Base-by-base conservation (phyloP, 2,113 vertebrate species). In the Echinops telfairi region DNA sequence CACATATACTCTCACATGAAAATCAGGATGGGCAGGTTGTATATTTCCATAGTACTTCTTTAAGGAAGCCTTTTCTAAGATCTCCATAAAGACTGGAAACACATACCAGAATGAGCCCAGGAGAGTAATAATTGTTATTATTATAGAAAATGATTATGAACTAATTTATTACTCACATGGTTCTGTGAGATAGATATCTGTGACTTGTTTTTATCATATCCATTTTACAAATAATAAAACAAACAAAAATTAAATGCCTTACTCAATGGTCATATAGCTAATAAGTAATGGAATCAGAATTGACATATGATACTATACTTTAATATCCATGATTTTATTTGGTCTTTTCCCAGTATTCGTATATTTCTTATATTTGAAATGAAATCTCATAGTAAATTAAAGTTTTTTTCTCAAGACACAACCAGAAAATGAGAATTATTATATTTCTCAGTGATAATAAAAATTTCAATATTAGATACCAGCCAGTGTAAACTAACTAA, bases 321-420 rank as follows among this genome's bases (percentile, higher is more conserved):
- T 19, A 83, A 64, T 84, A 76, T 0, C 1, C 84, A 11, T 38
- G 57, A 33, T 73, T 31, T 29, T 68, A 11, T 68, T 68, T 31
- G 33, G 16, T 29, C 9, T 94, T 84, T 84, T 11, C 31, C 83
- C 66, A 40, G 22, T 33, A n/a, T 17, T 11, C 76, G 16, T 70
- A 27, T 29, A 62, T 90, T 31, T 4, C 27, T 94, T 88, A 88
- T 71, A n/a, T 88, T 82, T 85, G 36, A 77, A 94, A 91, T 93
- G n/a, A 91, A 53, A 86, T 86, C 3, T 82, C 6, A 88, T 58
- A 2, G 4, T 71, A 89, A 86, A 73, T 76, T 9, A 75, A 19
- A 89, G 62, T 9, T 64, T 78, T 78, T n/a, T 4, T 27, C 33
- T 36, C 1, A 43, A 36, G 8, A 16, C 1, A 58, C 12, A 71